phyloP scores from a whole-genome alignment of 2,113 vertebrate species.

The Glareola pratincola region DNA sequence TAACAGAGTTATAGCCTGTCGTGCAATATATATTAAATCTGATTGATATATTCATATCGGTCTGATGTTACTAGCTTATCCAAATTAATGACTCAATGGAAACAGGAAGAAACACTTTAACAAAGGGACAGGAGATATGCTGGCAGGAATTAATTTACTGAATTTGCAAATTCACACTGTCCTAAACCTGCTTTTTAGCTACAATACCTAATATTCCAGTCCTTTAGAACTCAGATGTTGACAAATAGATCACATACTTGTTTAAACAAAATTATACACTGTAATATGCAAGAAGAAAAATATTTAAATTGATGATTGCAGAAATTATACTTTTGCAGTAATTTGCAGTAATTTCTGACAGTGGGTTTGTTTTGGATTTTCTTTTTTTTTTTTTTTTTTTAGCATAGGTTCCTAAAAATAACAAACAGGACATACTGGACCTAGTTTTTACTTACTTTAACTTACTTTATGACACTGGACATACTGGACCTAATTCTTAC shows the following conservation, averaged over 20 bases:
- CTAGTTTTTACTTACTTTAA: background rate
- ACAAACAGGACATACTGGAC: accelerated
- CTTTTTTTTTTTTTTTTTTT: no score
- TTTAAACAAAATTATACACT: background rate
- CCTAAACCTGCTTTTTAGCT: background rate
- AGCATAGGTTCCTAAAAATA: background rate
- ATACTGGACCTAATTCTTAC: background rate
- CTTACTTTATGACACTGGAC: background rate
- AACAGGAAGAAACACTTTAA: background rate
- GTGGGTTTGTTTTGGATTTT: no score
- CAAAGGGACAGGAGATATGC: background rate
- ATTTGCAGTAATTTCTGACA: background rate
- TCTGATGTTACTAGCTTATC: background rate
- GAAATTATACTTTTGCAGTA: background rate
- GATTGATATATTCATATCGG: background rate
- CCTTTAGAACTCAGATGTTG: background rate
- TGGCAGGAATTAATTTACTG: background rate
- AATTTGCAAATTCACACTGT: background rate
- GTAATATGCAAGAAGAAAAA: background rate
- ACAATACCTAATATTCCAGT: background rate
- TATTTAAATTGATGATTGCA: background rate
- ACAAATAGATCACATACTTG: background rate
- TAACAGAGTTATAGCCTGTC: constrained; percentile 10
- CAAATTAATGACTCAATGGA: background rate
- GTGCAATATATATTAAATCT: constrained; percentile 10